Evolutionary conservation across 2,888 invertebrate genomes (phyloP).

Genomic region (Acleris cristana): DNA sequence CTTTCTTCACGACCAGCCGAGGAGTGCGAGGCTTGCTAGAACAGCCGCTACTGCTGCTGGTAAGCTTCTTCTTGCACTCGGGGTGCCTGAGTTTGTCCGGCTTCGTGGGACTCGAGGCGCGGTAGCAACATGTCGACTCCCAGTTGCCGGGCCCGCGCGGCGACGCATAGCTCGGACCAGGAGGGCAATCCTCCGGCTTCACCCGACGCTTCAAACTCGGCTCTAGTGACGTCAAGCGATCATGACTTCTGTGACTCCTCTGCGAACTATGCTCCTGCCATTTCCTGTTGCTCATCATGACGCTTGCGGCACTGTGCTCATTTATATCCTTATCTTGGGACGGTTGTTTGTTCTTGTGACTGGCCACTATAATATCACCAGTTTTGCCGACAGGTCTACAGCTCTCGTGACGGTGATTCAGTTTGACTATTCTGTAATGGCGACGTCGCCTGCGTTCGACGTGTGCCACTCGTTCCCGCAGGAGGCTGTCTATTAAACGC

Average conservation of each 20-base stretch:
- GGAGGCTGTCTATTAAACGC: constrained; percentile 70
- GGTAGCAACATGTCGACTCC: constrained; percentile 69
- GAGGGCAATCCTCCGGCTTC: constrained; percentile 58
- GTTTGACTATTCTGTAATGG: constrained; percentile 76
- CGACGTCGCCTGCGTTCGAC: constrained; percentile 73
- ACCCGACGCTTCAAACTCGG: constrained; percentile 48
- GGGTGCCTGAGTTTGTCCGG: constrained; percentile 42
- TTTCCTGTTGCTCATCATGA: constrained; percentile 51
- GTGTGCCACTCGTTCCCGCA: constrained; percentile 74
- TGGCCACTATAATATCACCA: constrained; percentile 78
- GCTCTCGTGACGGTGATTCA: constrained; percentile 74
- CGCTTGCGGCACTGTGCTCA: constrained; percentile 59
- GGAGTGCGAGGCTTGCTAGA: constrained; percentile 54
- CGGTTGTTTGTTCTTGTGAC: constrained; percentile 66
- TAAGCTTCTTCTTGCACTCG: constrained; percentile 41
- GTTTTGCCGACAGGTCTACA: constrained; percentile 73
- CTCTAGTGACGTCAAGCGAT: constrained; percentile 53
- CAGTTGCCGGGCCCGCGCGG: constrained; percentile 51
- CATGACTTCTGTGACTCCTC: constrained; percentile 59
- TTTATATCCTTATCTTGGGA: constrained; percentile 57
- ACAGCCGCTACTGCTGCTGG: constrained; percentile 59
- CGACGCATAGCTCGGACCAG: constrained; percentile 67
- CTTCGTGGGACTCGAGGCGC: constrained; percentile 54
- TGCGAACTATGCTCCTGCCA: constrained; percentile 52
- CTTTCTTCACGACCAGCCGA: constrained; percentile 67